Base-by-base conservation (phyloP, 2,888 invertebrate species). In the Agrenia bidenticulata region DNA sequence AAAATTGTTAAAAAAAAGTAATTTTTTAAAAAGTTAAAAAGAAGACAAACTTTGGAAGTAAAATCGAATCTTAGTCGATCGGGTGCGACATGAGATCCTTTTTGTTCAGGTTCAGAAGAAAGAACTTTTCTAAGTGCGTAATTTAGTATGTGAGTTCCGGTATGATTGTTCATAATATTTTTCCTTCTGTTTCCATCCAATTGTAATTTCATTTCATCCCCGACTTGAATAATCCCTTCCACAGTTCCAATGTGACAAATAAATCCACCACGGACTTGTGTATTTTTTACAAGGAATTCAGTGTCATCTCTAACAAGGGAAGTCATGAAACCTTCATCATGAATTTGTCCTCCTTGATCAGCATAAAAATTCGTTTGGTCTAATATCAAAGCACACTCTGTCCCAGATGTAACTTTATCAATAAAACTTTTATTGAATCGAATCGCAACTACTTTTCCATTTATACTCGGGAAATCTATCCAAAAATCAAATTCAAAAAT, bases 271-370 rank as follows among this genome's bases (percentile, higher is more conserved):
- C 94, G 89, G 4, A 97, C 89, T 84, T 94, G 94, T 1, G 94
- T 93, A 79, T 94, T 93, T 79, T 89, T 91, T 0, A 99, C 92
- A 17, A 89, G 85, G 80, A 99, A 90, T 54, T 74, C 72, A 24
- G 77, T 64, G 75, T 84, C 85, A 79, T 94, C 93, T 79, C 94
- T 92, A 64, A 84, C 85, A 5, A 84, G 79, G 83, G 93, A 94
- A 0, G 88, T 88, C 80, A 96, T 84, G 76, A 89, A 94, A 23
- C 99, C 99, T 78, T 92, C 92, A 80, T 99, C 99, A 80, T 87
- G 96, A 77, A 94, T 96, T 83, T 99, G 99, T 15, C 99, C 99
- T 69, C 99, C 99, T 82, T 97, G 94, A 81, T 99, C 99, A 0
- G 99, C 97, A 81, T 99, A 99, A 81, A 99, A 99, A 80, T 86